These are phyloP conservation scores for Orientallactaga sibirica DNA, from an alignment of 2,797 vertebrate species.

Conservation along the genomic window DNA sequence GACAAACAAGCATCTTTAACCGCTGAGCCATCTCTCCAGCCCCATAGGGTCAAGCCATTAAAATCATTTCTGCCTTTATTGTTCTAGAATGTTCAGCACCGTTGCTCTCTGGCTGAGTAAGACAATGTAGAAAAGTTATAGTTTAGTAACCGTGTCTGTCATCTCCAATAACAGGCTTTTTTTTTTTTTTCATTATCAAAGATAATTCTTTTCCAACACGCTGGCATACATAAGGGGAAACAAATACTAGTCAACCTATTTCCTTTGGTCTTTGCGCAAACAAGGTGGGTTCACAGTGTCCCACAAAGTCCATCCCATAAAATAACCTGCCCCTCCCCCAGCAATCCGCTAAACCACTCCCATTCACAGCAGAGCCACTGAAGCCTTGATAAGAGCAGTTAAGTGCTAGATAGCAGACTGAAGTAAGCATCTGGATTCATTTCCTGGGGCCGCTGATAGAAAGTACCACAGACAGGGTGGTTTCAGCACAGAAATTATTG, in stretches of 20 bases:
- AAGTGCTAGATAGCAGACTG: neutral
- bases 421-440: neutral
- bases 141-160: neutral
- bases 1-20: too few species aligned
- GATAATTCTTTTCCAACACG: slow-evolving; percentile 43
- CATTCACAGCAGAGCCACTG: neutral
- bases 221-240: neutral
- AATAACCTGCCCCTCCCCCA: neutral
- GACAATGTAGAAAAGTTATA: neutral
- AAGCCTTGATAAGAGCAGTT: neutral
- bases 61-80: slow-evolving; percentile 8
- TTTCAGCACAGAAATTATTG: neutral
- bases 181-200: neutral
- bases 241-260: neutral
- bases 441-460: neutral
- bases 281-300: neutral
- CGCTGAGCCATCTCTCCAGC: neutral
- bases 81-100: neutral
- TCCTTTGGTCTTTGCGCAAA: neutral
- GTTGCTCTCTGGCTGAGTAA: neutral
- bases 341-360: neutral
- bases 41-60: neutral
- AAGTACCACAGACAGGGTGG: neutral
- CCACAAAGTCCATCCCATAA: neutral
- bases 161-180: slow-evolving; percentile 5